Evolutionary conservation across 1,140 invertebrate species (phyloP).

Genomic region (Drusus annulatus): DNA sequence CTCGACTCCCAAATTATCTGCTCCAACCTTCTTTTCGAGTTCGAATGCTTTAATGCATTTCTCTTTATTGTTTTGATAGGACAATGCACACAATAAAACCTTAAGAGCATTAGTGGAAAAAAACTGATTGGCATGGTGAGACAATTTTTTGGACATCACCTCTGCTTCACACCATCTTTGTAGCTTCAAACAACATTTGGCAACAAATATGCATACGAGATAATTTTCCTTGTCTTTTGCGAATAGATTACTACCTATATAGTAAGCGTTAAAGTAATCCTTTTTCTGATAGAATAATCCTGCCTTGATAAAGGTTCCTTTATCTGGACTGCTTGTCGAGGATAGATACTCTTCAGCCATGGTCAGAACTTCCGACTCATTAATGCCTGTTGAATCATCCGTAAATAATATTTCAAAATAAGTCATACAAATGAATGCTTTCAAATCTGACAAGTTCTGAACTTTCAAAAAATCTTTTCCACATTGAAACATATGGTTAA

Average conservation of each 20-base stretch:
- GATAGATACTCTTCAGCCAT: constrained; percentile 47
- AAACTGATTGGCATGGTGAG: constrained; percentile 63
- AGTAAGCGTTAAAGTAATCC: constrained; percentile 72
- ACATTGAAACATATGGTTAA: constrained; percentile 1
- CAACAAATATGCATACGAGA: constrained; percentile 64
- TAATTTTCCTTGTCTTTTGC: constrained; percentile 65
- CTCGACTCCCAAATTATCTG: background rate
- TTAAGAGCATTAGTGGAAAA: constrained; percentile 57
- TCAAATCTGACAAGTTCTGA: background rate
- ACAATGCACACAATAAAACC: constrained; percentile 37
- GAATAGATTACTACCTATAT: constrained; percentile 64
- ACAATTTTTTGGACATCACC: constrained; percentile 68
- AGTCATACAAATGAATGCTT: constrained; percentile 76
- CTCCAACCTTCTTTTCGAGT: constrained; percentile 33
- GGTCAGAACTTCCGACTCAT: constrained; percentile 58
- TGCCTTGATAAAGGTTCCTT: constrained; percentile 71
- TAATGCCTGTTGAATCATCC: constrained; percentile 62
- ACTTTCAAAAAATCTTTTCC: constrained; percentile 20
- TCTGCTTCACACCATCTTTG: constrained; percentile 75
- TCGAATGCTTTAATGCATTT: constrained; percentile 48
- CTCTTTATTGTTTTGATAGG: constrained; percentile 32
- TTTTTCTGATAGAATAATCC: constrained; percentile 63
- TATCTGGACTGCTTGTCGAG: constrained; percentile 60
- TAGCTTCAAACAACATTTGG: constrained; percentile 72
- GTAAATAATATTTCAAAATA: constrained; percentile 67